Evolutionary conservation across 2,888 invertebrate species (phyloP).

Genomic region (Lypha dubia): DNA sequence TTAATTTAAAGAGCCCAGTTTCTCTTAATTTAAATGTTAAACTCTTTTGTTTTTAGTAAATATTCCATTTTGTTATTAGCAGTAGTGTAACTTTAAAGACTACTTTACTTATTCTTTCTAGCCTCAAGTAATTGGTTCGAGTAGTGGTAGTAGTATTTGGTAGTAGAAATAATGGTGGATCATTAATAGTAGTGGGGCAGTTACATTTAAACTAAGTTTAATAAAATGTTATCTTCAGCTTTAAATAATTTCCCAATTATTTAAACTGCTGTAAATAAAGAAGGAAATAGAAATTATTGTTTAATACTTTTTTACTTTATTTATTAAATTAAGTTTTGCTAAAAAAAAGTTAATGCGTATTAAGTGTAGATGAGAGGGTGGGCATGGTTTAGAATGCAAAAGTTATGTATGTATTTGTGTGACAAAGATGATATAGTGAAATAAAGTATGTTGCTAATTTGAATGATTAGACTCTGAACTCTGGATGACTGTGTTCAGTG

Average conservation of each 20-base stretch:
- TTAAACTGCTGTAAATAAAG: conserved; percentile 71
- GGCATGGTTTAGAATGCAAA: not conserved
- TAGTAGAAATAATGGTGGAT: conserved; percentile 52
- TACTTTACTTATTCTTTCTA: conserved; percentile 12
- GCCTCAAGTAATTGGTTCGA: conserved; percentile 42
- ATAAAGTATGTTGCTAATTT: not conserved
- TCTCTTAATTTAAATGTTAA: conserved; percentile 26
- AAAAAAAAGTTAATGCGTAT: not conserved
- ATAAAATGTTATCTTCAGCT: conserved; percentile 48
- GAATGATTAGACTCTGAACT: not conserved
- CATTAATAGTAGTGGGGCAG: conserved; percentile 61
- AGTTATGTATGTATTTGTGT: not conserved
- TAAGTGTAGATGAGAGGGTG: not conserved
- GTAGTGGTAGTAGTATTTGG: conserved; percentile 41
- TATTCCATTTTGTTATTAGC: conserved; percentile 4
- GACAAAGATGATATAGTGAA: not conserved
- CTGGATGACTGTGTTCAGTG: too few species aligned
- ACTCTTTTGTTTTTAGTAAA: not conserved
- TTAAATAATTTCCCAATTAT: conserved; percentile 61
- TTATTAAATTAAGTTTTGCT: conserved; percentile 1
- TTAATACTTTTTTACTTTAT: conserved; percentile 5
- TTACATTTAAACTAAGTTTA: conserved; percentile 45
- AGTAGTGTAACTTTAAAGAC: not conserved
- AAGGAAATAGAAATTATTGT: conserved; percentile 52
- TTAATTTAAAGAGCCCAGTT: conserved; percentile 5